Evolutionary conservation across 2,797 vertebrate genomes (phyloP).

Genomic region (Labeo calbasu): DNA sequence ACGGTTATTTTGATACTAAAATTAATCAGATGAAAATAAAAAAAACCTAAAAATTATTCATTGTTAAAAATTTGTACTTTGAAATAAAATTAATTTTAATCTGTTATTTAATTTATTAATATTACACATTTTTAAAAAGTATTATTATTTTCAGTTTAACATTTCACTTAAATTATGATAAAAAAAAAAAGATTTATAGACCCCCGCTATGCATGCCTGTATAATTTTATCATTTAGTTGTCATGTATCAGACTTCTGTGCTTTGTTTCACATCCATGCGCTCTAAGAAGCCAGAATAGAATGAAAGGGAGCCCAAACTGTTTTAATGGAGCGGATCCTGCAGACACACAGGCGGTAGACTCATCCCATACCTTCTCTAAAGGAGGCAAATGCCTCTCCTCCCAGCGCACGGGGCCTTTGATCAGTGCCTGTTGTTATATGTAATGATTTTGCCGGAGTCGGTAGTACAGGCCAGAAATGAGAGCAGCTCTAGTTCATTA

Average conservation of each 20-base stretch:
- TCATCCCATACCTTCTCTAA: slow-evolving; percentile 35
- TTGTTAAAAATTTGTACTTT: background rate
- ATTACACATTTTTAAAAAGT: too few species aligned
- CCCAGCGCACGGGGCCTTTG: slow-evolving; percentile 45
- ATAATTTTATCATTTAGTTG: background rate
- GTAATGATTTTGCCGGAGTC: slow-evolving; percentile 53
- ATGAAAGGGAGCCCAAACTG: slow-evolving; percentile 36
- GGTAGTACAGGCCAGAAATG: slow-evolving; percentile 36
- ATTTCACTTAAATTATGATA: background rate
- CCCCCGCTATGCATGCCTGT: background rate
- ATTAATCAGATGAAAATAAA: background rate
- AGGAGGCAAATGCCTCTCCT: slow-evolving; percentile 52
- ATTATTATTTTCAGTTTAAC: background rate
- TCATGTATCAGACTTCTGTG: background rate
- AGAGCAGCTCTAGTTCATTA: slow-evolving; percentile 36
- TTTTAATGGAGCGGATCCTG: slow-evolving; percentile 28
- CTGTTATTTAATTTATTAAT: too few species aligned
- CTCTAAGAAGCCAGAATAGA: slow-evolving; percentile 17
- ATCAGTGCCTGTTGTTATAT: slow-evolving; percentile 55
- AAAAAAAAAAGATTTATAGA: background rate
- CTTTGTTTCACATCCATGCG: background rate
- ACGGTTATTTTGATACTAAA: background rate
- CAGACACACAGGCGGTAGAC: slow-evolving; percentile 40
- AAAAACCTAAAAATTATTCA: background rate
- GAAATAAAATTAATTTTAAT: background rate